Base-by-base conservation (phyloP, 2,113 vertebrate genomes). In the Picathartes gymnocephalus region DNA sequence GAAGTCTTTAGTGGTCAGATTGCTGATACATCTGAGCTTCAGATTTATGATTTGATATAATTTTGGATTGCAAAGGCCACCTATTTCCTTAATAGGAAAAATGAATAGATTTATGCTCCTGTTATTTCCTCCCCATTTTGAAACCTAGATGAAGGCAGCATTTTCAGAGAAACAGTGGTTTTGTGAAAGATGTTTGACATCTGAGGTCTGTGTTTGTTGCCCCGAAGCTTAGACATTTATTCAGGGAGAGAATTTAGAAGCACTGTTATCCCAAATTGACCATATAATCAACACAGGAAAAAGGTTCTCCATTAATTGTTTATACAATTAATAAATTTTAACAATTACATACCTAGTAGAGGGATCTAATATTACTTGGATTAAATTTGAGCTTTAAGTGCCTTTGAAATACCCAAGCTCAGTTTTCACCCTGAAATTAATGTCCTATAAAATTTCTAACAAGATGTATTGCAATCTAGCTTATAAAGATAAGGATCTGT, bases 401-500 rank as follows among this genome's bases (percentile, higher is more conserved):
- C 13, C 40, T 87, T 79, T 80, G 81, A 90, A 90, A 76, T 79
- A 20, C 2, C 37, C 50, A 19, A 58, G 40, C 27, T 81, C 18
- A 16, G 53, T 33, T 86, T 84, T 93, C 65, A 54, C 25, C 87
- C 78, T 88, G 81, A 93, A 95, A 94, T 31, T 68, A 97, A 93
- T 56, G 80, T 89, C 40, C 77, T 88, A 53, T 83, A 45, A 94
- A 82, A 82, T 95, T 97, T 88, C 90, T 78, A 91, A 93, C 7
- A 66, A 90, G 92, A 97, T 91, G 19, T 72, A 58, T 61, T 95
- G 87, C 28, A 35, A 90, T 90, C 78, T 94, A 91, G 90, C 42
- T 94, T 95, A 89, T 68, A 90, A 84, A 97, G 95, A 96, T 94
- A 93, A 73, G 50, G 47, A 97, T 97, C 93, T 96, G 89, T 68